Conservation (phyloP, 2,797 vertebrate genomes). For the Sebastes taczanowskii region DNA sequence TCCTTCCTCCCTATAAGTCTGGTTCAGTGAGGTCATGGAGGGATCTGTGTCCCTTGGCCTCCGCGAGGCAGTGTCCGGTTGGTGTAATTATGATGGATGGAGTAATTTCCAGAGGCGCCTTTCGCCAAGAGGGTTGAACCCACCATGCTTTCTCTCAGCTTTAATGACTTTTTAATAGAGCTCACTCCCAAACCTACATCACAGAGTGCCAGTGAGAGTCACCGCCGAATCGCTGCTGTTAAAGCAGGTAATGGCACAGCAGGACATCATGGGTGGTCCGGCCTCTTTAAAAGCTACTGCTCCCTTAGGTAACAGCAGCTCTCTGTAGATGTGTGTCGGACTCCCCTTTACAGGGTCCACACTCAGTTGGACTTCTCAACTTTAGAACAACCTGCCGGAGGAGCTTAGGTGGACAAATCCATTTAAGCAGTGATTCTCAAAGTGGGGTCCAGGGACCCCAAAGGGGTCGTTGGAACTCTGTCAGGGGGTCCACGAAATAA, state of each 20-base stretch:
- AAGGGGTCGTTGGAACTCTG: no score
- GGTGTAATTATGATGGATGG: constrained; percentile 87
- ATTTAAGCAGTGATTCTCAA: no score
- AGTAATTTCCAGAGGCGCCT: constrained; percentile 82
- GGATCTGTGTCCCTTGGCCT: constrained; percentile 68
- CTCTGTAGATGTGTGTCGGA: constrained; percentile 14
- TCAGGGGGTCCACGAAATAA: no score
- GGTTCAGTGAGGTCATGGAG: constrained; percentile 67
- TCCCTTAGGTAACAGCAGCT: constrained; percentile 34
- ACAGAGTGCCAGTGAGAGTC: constrained; percentile 61
- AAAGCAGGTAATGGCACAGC: constrained; percentile 73
- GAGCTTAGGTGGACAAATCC: constrained; percentile 4
- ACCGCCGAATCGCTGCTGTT: constrained; percentile 74
- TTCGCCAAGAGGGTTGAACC: constrained; percentile 76
- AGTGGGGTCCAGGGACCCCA: no score
- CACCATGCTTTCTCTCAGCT: constrained; percentile 76
- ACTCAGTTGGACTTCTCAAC: not conserved
- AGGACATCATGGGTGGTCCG: constrained; percentile 59
- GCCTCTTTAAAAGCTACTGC: constrained; percentile 51
- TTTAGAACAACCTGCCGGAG: not conserved
- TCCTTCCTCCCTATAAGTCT: constrained; percentile 9
- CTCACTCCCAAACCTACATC: constrained; percentile 75
- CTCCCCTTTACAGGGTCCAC: constrained; percentile 6
- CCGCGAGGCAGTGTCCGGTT: constrained; percentile 68
- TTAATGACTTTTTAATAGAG: constrained; percentile 87